Conservation (phyloP, 1,140 invertebrate species). For the Dermatophagoides farinae region DNA sequence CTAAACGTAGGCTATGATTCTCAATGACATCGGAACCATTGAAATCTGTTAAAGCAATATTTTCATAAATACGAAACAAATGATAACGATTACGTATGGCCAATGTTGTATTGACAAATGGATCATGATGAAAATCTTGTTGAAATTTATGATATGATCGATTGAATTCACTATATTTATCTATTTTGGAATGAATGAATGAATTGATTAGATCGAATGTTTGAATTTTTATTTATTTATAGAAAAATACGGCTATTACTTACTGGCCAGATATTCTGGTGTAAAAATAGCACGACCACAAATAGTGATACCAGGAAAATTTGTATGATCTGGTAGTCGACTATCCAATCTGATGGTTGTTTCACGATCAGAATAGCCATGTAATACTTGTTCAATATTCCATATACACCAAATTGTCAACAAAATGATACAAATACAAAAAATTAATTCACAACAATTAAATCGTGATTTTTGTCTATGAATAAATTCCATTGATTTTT, state of each 20-base stretch:
- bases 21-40: background rate
- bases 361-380: background rate
- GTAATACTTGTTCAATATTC: background rate
- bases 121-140: too few relatives aligned
- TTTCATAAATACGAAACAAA: background rate
- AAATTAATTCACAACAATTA: background rate
- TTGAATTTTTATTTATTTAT: background rate
- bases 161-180: background rate
- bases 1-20: background rate
- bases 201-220: background rate
- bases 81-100: background rate
- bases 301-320: slow-evolving; percentile 1
- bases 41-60: background rate
- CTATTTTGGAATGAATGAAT: background rate
- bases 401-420: background rate
- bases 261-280: background rate
- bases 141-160: background rate
- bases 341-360: background rate
- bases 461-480: background rate
- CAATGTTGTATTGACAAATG: background rate
- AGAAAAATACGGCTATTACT: background rate
- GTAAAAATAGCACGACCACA: background rate
- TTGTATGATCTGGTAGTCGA: background rate
- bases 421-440: background rate
- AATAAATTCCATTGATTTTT: too few relatives aligned